Evolutionary conservation across 2,888 invertebrate species (phyloP), one percentile per base, ranked within the genome.

Genomic region (Idaea straminata): DNA sequence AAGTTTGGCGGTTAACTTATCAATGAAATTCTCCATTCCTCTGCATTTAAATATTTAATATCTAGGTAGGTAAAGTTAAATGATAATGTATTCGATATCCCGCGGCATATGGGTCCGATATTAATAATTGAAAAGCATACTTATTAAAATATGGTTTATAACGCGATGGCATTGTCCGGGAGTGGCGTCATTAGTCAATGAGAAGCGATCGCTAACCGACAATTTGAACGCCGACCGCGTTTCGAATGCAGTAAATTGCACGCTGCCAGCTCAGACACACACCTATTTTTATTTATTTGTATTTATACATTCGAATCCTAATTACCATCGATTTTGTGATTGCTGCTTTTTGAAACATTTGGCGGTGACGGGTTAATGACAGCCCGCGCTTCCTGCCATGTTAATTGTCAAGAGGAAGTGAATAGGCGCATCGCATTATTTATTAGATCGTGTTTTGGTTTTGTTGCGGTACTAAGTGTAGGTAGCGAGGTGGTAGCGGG

Each of bases 291-390:
- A 91, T 91, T 91, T 92, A 91, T 91, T 89, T 89, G 86, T 91
- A 87, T 90, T 91, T 91, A 88, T 89, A 86, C 85, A 87, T 86
- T 87, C 84, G 83, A 78, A 84, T 87, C 83, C 89, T 91, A 91
- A 92, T 92, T 91, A 88, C 85, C 85, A 85, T 81, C 71, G 78
- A 83, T 83, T 77, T 86, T 83, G 87, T 91, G 90, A 89, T 91
- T 89, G 77, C 82, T 82, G 85, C 85, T 86, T 89, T 87, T 88
- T 81, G 82, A 86, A 90, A 87, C 92, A 91, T 87, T 89, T 91
- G 91, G 87, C 78, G 80, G 77, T 92, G 92, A 92, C 91, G 89
- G 86, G 83, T 76, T 92, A 92, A 92, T 92, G 91, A 92, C 89
- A 88, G 91, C 79, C 81, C 80, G 80, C 80, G 86, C 87, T 92